Evolutionary conservation across 2,797 vertebrate species (phyloP).

Genomic region (Macropodus opercularis): DNA sequence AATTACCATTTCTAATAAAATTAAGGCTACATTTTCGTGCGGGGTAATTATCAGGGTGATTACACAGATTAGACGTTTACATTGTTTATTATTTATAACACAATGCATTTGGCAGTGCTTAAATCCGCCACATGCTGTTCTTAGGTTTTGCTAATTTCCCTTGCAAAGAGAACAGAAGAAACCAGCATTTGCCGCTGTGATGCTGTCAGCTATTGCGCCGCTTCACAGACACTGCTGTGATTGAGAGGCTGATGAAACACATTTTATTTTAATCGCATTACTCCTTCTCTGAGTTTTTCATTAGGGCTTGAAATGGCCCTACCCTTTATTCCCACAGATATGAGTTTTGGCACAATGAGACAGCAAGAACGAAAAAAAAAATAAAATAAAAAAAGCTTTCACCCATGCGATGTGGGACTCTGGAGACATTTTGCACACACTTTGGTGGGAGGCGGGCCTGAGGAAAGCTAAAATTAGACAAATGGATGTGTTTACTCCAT

Average conservation of each 20-base stretch:
- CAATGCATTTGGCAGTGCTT: background rate
- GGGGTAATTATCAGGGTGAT: background rate
- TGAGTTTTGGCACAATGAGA: conserved; percentile 17
- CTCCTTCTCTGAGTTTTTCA: background rate
- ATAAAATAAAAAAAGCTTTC: conserved; percentile 1
- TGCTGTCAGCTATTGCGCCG: background rate
- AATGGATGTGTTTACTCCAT: conserved; percentile 12
- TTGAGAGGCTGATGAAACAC: background rate
- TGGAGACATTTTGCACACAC: conserved; percentile 5
- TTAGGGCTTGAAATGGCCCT: background rate
- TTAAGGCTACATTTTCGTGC: background rate
- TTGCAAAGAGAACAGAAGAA: background rate
- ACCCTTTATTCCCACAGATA: conserved; percentile 13
- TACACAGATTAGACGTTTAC: background rate
- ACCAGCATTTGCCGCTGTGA: background rate
- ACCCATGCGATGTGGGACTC: conserved; percentile 13
- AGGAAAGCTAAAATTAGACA: conserved; percentile 20
- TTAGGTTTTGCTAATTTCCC: background rate
- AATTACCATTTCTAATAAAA: background rate
- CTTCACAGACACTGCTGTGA: conserved; percentile 1
- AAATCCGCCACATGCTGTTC: background rate
- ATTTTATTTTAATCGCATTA: conserved; percentile 11
- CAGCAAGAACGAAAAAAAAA: background rate
- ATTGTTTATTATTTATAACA: background rate
- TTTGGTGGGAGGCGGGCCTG: conserved; percentile 1